Base-by-base conservation (phyloP, 2,888 invertebrate species). In the Cyclophora punctaria region DNA sequence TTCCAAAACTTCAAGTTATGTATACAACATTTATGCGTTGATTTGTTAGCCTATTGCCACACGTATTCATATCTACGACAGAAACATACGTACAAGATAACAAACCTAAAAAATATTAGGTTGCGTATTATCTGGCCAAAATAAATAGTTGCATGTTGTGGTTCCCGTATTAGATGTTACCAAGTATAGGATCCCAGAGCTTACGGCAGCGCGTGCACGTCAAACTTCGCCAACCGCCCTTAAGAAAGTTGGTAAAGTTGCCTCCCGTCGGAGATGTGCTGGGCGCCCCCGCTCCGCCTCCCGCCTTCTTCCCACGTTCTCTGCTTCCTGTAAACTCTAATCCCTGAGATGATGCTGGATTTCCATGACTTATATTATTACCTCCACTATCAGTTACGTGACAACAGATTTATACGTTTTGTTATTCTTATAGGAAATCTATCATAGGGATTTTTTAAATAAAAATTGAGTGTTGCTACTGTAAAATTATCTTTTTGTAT, bases 221-320 rank as follows among this genome's bases (percentile, higher is more conserved):
- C 85, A 79, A 88, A 88, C 82, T 88, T 86, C 71, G 75, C 78
- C 78, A 85, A 86, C 85, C 83, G 80, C 79, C 82, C 82, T 84
- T 82, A 85, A 81, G 83, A 84, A 86, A 87, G 78, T 88, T 87
- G 78, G 67, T 61, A 71, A 85, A 86, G 82, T 87, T 83, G 73
- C 72, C 79, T 82, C 81, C 76, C 77, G 74, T 75, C 72, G 74
- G 75, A 80, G 81, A 81, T 80, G 76, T 78, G 80, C 80, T 77
- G 74, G 75, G 73, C 73, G 71, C 48, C 46, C 45, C 51, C 44
- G 53, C 69, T 60, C 61, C 67, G 69, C 70, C 74, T 70, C 71
- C 75, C 46, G 69, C 72, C 71, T 73, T 75, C 75, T 75, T 64
- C 59, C 67, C 68, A 67, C 69, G 67, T 63, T 69, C 74, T 73